Evolutionary conservation across 2,113 vertebrate genomes (phyloP), one percentile per base, ranked within the genome.

Genomic region (Pterocles orientalis): DNA sequence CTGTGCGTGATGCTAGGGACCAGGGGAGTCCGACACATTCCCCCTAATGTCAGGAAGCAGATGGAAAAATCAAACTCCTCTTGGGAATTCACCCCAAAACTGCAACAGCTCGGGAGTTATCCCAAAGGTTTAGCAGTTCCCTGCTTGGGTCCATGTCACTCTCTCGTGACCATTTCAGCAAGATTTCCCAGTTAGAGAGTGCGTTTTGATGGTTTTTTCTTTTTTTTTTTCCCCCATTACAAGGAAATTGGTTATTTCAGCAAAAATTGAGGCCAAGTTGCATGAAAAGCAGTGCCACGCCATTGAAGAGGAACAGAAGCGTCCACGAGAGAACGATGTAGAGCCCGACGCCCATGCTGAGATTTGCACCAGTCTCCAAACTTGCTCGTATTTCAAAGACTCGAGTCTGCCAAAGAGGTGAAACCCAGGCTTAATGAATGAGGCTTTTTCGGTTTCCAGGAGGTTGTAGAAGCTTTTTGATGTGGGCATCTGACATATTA

Each of bases 401-500:
- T 79, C 65, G 70, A 10, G 73, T n/a, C 82, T 53, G 29, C 50
- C 9, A 25, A 17, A 0, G 1, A 69, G 41, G 41, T 56, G 5
- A 62, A 88, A 34, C n/a, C 5, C 2, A 2, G 29, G 21, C 29
- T 88, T 61, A 20, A 77, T 36, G 21, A 92, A 56, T 7, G 56
- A 82, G 47, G 19, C n/a, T 86, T 76, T 80, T 61, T 87, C 85
- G 77, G 58, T 73, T 92, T 69, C 50, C 82, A 83, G 26, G 25
- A 71, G 78, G 57, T 95, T 92, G 82, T 79, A 56, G 57, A 56
- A 33, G n/a, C 20, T 50, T 68, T 92, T 82, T 92, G 77, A 89
- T 91, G 82, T 91, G 87, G 78, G 31, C 72, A 73, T 26, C 47
- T 82, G 58, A 69, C 62, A 72, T 48, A 64, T 85, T 43, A 90